Evolutionary conservation across 2,113 vertebrate species (phyloP).

Genomic region (Burhinus bistriatus): DNA sequence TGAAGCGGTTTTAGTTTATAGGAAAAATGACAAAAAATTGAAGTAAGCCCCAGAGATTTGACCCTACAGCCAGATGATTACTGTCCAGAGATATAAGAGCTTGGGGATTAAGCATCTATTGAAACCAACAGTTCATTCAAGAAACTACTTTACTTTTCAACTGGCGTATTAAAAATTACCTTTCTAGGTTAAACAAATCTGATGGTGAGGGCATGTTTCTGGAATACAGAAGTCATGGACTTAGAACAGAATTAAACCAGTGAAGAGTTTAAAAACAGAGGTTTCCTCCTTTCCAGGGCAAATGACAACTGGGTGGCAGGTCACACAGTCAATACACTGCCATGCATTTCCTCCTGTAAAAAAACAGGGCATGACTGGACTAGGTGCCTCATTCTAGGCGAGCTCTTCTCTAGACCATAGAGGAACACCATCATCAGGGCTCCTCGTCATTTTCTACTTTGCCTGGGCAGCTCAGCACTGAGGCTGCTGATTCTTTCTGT

Average conservation of each 20-base stretch:
- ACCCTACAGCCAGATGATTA: neutral
- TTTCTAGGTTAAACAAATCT: neutral
- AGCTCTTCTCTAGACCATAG: neutral
- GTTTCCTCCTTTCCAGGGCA: neutral
- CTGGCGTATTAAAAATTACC: neutral
- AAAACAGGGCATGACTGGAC: neutral
- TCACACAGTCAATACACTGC: neutral
- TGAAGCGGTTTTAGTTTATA: neutral
- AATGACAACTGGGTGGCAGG: neutral
- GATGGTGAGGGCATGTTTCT: neutral
- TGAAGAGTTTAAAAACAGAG: neutral
- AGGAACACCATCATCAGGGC: neutral
- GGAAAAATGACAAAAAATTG: neutral
- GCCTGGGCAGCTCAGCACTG: neutral
- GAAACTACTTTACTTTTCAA: neutral
- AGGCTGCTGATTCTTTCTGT: neutral
- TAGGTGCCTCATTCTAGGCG: rapidly evolving
- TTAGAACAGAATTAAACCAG: neutral
- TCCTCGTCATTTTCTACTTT: neutral
- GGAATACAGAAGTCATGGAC: neutral
- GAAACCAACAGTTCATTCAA: neutral
- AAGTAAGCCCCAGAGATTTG: neutral
- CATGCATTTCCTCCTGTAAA: neutral
- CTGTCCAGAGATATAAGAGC: neutral
- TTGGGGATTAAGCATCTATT: neutral